A percentile compares a stretch with the other conserved stretches of the same genome.
Evolutionary conservation across 2,113 vertebrate species (phyloP).

Genomic region (Myiozetetes cayanensis): DNA sequence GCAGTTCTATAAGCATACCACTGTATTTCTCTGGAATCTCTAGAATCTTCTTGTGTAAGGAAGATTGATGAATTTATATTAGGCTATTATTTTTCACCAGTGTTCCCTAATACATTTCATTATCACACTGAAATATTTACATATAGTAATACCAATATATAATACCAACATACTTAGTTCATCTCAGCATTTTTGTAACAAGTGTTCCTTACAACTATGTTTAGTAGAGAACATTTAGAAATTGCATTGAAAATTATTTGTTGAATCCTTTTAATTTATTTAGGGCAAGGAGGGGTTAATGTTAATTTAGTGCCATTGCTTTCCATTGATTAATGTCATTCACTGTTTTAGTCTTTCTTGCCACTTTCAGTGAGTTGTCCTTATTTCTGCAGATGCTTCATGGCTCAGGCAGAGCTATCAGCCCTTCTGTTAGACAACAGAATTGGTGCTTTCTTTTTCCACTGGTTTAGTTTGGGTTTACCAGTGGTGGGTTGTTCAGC

Average conservation of each 20-base stretch:
- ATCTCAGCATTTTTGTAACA: background rate
- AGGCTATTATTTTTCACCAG: background rate
- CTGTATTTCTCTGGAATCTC: background rate
- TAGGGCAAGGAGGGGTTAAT: background rate
- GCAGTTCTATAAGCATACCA: background rate
- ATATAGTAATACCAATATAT: no score
- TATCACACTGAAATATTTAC: background rate
- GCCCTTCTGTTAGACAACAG: background rate
- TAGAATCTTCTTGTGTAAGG: background rate
- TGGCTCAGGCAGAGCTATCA: background rate
- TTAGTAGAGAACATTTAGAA: background rate
- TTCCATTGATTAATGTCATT: background rate
- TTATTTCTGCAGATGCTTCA: background rate
- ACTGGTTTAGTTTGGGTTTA: background rate
- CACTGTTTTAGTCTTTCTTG: background rate
- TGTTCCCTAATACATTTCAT: background rate
- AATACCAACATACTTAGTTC: background rate
- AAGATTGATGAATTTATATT: background rate
- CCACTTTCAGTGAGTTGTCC: background rate
- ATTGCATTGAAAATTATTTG: background rate
- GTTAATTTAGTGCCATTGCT: background rate
- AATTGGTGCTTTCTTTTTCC: rapidly evolving
- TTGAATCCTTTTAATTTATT: background rate
- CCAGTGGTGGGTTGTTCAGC: background rate
- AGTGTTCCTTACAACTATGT: background rate